Evolutionary conservation across 2,113 vertebrate genomes (phyloP), one percentile per base, ranked within the genome.

Genomic region (Megaceryle torquata): DNA sequence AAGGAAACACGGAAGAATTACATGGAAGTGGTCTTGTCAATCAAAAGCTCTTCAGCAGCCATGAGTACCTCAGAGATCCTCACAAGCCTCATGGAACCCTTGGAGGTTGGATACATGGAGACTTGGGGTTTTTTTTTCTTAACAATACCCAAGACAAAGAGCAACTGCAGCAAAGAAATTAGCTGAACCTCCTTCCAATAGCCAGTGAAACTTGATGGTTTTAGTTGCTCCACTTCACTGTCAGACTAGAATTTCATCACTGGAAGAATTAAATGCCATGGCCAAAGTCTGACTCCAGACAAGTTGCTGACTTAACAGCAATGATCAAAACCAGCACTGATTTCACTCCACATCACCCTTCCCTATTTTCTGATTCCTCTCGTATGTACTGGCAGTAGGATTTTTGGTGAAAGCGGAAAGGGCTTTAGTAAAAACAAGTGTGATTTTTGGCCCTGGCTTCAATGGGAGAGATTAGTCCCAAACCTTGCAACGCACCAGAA

Each of bases 1-100:
- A 95, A 95, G 82, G 79, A 96, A 97, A n/a, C 57, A 72, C 1
- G 1, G 70, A 85, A 82, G 82, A 82, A 77, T 79, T 91, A 82
- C 95, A 35, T 41, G 78, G 56, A 93, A 87, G 70, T 17, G 48
- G 25, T 43, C 39, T 10, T 85, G 78, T 85, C 84, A 87, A 28
- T 79, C 74, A 53, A 57, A 85, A 48, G 50, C 33, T 26, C 33
- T 87, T 80, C 65, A 89, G 57, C 63, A 84, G 50, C 74, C 69
- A 15, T 6, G 33, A 94, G 78, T 18, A 79, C 70, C 93, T 91
- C 18, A 0, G 78, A 79, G 50, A 50, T 41, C 7, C 53, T 48
- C 51, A 25, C 28, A 13, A 91, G 57, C 69, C 19, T 80, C 2
- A 0, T 60, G 41, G 51, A 87, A 70, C 37, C 41, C 41, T 18